A percentile compares a stretch with the other conserved stretches of the same genome.
phyloP scores from a whole-genome alignment of 2,888 invertebrate genomes.

The Acleris literana region DNA sequence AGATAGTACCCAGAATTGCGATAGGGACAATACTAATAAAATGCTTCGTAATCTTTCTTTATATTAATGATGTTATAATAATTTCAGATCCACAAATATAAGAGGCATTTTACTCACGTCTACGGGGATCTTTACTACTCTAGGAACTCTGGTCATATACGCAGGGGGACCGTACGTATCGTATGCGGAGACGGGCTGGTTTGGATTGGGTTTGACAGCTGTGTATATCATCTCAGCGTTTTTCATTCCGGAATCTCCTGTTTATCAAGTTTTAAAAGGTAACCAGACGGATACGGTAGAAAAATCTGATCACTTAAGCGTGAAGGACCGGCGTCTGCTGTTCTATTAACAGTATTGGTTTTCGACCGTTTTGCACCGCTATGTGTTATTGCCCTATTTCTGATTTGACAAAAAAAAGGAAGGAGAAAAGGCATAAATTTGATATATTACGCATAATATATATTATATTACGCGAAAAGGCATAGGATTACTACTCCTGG shows the following conservation, averaged over 20 bases:
- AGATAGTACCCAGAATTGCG: not conserved
- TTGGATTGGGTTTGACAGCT: constrained; percentile 43
- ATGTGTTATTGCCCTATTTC: no score
- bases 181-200: constrained; percentile 44
- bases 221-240: constrained; percentile 42
- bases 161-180: constrained; percentile 49
- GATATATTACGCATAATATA: no score
- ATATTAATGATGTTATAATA: no score
- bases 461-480: no score
- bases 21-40: not conserved
- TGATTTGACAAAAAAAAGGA: no score
- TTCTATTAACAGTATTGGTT: no score
- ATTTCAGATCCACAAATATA: constrained; percentile 54
- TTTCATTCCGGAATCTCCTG: constrained; percentile 55
- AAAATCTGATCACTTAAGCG: not conserved
- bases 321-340: no score
- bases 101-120: constrained; percentile 53
- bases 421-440: no score
- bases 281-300: not conserved
- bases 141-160: constrained; percentile 49
- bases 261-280: constrained; percentile 54
- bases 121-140: constrained; percentile 47
- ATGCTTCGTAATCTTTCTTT: not conserved
- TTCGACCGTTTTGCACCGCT: no score
- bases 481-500: no score